Evolutionary conservation across 2,113 vertebrate species (phyloP), one percentile per base, ranked within the genome.

Genomic region (Micronycteris hirsuta): DNA sequence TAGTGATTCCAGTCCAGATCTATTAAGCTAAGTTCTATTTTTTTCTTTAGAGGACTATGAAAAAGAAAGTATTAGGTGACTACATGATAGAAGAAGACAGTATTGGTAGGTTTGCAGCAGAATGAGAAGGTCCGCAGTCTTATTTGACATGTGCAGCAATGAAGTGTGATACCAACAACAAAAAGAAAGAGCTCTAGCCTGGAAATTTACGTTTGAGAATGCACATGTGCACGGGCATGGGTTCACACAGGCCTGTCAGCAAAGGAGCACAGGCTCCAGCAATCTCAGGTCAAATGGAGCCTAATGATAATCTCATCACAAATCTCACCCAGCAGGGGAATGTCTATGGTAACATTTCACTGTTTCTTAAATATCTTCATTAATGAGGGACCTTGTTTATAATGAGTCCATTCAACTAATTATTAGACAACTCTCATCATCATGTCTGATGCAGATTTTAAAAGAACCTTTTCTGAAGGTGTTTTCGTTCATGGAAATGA

Each of bases 221-320:
- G 38, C 5, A 8, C 24, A 24, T 33, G 31, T 14, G 5, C 1
- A 3, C 7, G 36, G 13, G 3, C 5, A 0, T 54, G 36, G 0
- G 26, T 16, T 16, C 43, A 92, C 54, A 77, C 1, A 86, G 28
- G 12, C 31, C 36, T 78, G 19, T 71, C 17, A 96, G 52, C 26
- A 38, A 68, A 67, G 43, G 78, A 43, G 2, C 3, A 43, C 2
- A 58, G 54, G 52, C 20, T 65, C 43, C 33, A 54, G 74, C 38
- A 88, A 41, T 76, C 68, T 38, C 52, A 38, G 28, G 9, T 26
- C 36, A n/a, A 56, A 76, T 54, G 36, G 16, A 86, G 11, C 45
- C 12, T 12, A 33, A 65, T 0, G 58, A 71, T 26, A 26, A 65
- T 45, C 7, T 43, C 28, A 9, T 68, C 14, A 11, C 52, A 36